phyloP scores from a whole-genome alignment of 2,113 vertebrate genomes.

The Mirounga angustirostris region DNA sequence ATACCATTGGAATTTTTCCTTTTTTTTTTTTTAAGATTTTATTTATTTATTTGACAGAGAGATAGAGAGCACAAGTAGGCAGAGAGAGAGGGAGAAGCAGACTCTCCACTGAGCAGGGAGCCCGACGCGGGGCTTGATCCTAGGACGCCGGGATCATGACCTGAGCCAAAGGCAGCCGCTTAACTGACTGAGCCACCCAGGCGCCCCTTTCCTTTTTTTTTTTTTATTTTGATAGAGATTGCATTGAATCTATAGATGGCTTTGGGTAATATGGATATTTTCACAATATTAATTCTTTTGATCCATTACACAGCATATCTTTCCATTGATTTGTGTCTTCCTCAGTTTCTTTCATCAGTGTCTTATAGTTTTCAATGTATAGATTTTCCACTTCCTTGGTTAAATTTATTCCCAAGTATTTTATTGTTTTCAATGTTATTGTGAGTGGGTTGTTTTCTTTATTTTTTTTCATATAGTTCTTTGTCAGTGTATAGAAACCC shows the following conservation, averaged over 20 bases:
- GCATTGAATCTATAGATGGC: background rate
- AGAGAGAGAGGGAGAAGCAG: no score
- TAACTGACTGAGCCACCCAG: no score
- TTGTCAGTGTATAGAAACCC: background rate
- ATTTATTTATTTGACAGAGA: no score
- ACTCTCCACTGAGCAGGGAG: no score
- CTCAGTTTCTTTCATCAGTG: background rate
- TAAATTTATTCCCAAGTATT: background rate
- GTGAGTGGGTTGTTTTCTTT: background rate
- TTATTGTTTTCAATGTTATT: background rate
- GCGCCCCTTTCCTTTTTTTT: no score
- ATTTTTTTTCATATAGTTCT: background rate
- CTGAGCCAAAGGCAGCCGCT: no score
- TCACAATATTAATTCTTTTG: background rate
- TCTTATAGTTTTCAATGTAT: background rate
- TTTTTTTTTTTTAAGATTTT: no score
- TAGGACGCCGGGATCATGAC: no score
- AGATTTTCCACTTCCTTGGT: background rate
- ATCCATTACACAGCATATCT: background rate
- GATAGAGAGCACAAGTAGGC: no score
- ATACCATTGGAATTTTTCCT: background rate
- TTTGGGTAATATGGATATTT: background rate
- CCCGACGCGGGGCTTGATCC: no score
- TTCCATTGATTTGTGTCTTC: background rate
- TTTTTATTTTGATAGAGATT: background rate